Evolutionary conservation across 2,888 invertebrate species (phyloP), one percentile per base, ranked within the genome.

Genomic region (Euspilapteryx auroguttella): DNA sequence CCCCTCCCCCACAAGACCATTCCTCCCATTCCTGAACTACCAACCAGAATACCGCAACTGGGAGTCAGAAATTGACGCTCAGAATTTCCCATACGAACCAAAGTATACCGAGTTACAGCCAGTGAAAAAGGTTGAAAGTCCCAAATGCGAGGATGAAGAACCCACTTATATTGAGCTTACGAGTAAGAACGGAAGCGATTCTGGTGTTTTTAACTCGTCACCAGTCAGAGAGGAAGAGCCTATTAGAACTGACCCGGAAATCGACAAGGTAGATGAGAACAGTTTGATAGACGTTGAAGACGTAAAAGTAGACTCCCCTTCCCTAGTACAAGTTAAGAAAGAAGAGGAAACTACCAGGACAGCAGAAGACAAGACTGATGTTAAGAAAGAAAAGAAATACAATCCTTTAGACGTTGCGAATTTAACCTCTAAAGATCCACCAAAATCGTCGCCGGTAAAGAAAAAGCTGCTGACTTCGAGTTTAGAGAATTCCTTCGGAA

Each of bases 321-420:
- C 43, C 3, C 45, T 47, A 3, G 29, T 44, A 5, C 29, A 44
- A 20, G 32, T 39, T 12, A 45, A 44, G 23, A 52, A 45, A 28
- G 48, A 56, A 31, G 50, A 51, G 32, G 50, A 52, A 33, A 24
- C 24, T 12, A 27, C 7, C 2, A 38, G 37, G 13, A 45, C 34
- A 15, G 38, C 40, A 34, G 44, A 49, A 29, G 46, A 56, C 21
- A 65, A 66, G 53, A 58, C 53, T 52, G 69, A 64, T 37, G 45
- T 32, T 12, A 57, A 47, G 31, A 42, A 37, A 49, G 57, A 56
- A 48, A 79, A 61, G 52, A 80, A 75, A 38, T 80, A 75, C 40
- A 80, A 82, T 49, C 82, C 82, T n/a, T 50, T 82, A 31, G 82
- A 82, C 45, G 81, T 82, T 8, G 81, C 79, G 33, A 82, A 82